These are phyloP conservation scores for Numida meleagris DNA, from an alignment of 2,113 vertebrate genomes.

Conservation along the genomic window DNA sequence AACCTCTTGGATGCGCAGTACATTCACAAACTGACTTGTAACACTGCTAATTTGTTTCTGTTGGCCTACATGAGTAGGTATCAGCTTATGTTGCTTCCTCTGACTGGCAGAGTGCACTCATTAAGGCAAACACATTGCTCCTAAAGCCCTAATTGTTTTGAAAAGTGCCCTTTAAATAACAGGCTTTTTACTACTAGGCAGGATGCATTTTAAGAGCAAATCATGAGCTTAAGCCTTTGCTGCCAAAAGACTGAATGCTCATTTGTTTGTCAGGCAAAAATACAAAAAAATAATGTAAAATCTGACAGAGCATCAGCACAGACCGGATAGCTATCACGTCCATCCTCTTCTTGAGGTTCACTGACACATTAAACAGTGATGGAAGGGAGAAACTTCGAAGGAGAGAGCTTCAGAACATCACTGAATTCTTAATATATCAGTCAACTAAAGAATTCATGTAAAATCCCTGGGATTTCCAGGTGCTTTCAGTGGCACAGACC, in stretches of 20 bases:
- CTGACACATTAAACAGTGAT: not conserved
- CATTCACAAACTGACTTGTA: constrained; percentile 1
- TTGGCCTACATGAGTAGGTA: constrained; percentile 13
- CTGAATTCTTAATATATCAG: not conserved
- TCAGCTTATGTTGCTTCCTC: constrained; percentile 14
- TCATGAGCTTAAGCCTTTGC: not conserved
- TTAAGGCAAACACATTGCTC: constrained; percentile 41
- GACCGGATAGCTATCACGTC: not conserved
- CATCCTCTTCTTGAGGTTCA: not conserved
- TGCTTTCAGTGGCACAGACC: not conserved
- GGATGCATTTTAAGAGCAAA: constrained; percentile 32
- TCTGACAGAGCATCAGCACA: not conserved
- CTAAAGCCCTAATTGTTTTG: constrained; percentile 55
- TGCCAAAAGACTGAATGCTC: constrained; percentile 9
- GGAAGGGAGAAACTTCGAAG: not conserved
- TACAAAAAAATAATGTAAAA: not conserved
- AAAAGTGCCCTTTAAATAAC: constrained; percentile 59
- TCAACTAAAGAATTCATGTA: not conserved
- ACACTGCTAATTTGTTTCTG: not conserved
- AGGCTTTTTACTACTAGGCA: constrained; percentile 19
- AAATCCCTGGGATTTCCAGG: not conserved
- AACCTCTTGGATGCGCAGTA: not conserved
- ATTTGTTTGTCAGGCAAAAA: not conserved
- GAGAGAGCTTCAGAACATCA: not conserved
- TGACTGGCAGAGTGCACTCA: constrained; percentile 39